phyloP scores from a whole-genome alignment of 2,888 invertebrate species.

The Villa cingulata region DNA sequence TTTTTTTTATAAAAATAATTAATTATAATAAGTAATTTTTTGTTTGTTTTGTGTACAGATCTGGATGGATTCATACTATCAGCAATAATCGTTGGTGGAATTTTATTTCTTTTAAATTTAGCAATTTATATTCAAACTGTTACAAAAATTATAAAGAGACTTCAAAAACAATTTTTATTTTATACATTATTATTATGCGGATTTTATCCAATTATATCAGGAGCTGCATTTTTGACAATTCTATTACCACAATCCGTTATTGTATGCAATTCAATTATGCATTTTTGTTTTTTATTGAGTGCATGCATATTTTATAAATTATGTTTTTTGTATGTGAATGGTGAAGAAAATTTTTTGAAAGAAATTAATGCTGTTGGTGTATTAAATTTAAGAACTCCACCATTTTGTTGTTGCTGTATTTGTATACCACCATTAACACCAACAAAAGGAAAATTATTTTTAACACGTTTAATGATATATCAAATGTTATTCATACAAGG shows the following conservation, averaged over 20 bases:
- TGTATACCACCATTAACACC: constrained; percentile 26
- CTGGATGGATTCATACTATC: constrained; percentile 28
- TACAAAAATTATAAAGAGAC: constrained; percentile 19
- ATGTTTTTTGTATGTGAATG: constrained; percentile 32
- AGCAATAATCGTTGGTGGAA: constrained; percentile 24
- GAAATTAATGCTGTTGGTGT: constrained; percentile 27
- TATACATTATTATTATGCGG: constrained; percentile 25
- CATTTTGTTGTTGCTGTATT: constrained; percentile 26
- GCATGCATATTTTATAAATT: constrained; percentile 26
- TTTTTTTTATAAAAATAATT: not conserved
- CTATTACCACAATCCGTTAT: constrained; percentile 29
- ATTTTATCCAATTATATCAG: constrained; percentile 28
- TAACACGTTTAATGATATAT: constrained; percentile 28
- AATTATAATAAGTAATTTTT: too few relatives aligned
- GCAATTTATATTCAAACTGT: constrained; percentile 26
- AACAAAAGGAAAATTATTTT: constrained; percentile 23
- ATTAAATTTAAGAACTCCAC: constrained; percentile 27
- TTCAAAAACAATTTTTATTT: constrained; percentile 18
- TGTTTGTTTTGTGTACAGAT: constrained; percentile 17
- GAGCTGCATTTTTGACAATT: constrained; percentile 27
- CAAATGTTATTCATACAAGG: constrained; percentile 32
- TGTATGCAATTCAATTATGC: constrained; percentile 32
- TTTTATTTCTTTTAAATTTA: constrained; percentile 27
- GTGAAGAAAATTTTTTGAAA: constrained; percentile 31
- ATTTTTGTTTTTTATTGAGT: constrained; percentile 29